phyloP scores from a whole-genome alignment of 1,140 invertebrate genomes.

The Stegodyphus mimosarum region DNA sequence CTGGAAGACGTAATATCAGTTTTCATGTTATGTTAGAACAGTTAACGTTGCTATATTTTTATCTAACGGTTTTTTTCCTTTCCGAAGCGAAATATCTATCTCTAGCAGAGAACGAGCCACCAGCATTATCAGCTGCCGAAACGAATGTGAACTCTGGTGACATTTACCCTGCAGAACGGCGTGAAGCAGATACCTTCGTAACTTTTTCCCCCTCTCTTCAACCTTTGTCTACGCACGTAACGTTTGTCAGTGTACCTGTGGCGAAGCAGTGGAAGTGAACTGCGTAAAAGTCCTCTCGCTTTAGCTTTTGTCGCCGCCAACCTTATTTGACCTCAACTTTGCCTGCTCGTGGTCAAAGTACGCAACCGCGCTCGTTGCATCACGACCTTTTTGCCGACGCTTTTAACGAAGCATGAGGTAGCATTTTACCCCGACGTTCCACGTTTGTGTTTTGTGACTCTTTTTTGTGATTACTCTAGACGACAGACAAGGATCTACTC shows the following conservation, averaged over 20 bases:
- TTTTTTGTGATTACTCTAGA: neutral
- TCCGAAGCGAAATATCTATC: neutral
- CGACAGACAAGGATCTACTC: too few species aligned
- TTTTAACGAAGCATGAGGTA: conserved; percentile 12
- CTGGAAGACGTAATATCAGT: neutral
- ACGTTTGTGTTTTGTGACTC: conserved; percentile 8
- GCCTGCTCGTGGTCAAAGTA: conserved; percentile 42
- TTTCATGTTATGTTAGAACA: too few species aligned
- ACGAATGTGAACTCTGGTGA: conserved; percentile 53
- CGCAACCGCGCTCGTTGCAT: conserved; percentile 36
- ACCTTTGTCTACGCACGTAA: conserved; percentile 58
- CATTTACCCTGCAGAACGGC: conserved; percentile 46
- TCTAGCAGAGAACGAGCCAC: neutral
- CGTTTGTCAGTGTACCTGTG: conserved; percentile 57
- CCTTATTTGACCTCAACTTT: conserved; percentile 40
- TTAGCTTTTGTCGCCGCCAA: conserved; percentile 18
- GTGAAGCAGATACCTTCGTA: conserved; percentile 38
- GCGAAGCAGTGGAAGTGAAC: conserved; percentile 21
- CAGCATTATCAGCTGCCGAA: conserved; percentile 31
- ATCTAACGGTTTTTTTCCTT: neutral
- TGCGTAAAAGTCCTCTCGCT: conserved; percentile 15
- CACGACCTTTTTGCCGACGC: conserved; percentile 29
- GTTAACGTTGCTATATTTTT: neutral
- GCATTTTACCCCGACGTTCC: conserved; percentile 2
- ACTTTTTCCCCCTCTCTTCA: neutral